Evolutionary conservation across 2,113 vertebrate species (phyloP).

Genomic region (Ageneiosus marmoratus): DNA sequence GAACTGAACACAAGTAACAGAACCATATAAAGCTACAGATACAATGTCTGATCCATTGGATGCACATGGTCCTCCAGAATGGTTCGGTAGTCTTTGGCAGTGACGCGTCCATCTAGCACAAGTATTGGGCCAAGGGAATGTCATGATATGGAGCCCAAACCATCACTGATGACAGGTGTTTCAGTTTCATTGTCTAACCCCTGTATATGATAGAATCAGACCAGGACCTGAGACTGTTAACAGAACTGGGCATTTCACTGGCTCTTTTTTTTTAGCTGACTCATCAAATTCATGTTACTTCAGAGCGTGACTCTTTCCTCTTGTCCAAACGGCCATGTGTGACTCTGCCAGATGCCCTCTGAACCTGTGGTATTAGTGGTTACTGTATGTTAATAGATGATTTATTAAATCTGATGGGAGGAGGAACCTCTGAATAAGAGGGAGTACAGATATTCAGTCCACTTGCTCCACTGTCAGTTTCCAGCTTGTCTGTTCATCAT

Average conservation of each 20-base stretch:
- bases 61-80: too few relatives aligned
- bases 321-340: too few relatives aligned
- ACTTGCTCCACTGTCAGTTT: conserved; percentile 18
- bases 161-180: too few relatives aligned
- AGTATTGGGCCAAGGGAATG: too few relatives aligned
- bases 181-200: too few relatives aligned
- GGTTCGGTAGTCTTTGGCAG: too few relatives aligned
- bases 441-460: background rate
- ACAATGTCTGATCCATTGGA: too few relatives aligned
- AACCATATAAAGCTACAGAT: background rate
- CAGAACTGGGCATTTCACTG: background rate
- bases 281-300: background rate
- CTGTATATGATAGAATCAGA: background rate
- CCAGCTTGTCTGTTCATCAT: conserved; percentile 64
- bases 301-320: background rate
- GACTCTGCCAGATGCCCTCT: conserved; percentile 12
- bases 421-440: conserved; percentile 58
- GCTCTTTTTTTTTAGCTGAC: background rate
- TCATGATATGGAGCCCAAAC: too few relatives aligned
- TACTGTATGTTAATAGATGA: conserved; percentile 67
- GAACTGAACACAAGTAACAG: background rate
- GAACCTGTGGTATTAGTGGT: background rate
- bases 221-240: background rate
- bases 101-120: too few relatives aligned
- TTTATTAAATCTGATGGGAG: conserved; percentile 57